Conservation (phyloP, 2,797 vertebrate species). For the Cirrhinus molitorella region DNA sequence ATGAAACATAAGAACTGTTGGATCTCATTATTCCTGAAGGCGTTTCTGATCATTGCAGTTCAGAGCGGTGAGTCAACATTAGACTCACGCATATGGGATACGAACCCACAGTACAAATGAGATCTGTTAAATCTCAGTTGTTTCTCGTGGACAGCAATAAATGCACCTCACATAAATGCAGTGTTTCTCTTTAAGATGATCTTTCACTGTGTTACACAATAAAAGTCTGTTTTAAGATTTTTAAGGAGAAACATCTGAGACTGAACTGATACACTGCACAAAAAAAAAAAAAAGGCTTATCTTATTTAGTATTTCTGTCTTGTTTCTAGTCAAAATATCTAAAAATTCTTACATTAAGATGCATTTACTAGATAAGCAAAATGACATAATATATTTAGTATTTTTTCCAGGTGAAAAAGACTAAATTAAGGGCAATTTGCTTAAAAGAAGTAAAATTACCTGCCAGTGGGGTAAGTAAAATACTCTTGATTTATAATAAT, state of each 20-base stretch:
- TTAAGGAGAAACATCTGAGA: not conserved
- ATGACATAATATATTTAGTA: too few relatives aligned
- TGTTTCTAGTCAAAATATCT: too few relatives aligned
- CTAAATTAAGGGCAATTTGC: too few relatives aligned
- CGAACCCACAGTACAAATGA: not conserved
- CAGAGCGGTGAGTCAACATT: constrained; percentile 44
- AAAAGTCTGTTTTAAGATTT: not conserved
- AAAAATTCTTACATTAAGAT: too few relatives aligned
- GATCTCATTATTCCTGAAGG: constrained; percentile 43
- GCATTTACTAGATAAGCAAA: too few relatives aligned
- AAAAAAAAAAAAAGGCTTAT: too few relatives aligned
- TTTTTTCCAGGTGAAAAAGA: too few relatives aligned
- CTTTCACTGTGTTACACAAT: too few relatives aligned
- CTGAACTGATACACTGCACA: not conserved
- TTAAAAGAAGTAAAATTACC: too few relatives aligned
- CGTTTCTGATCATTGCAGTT: constrained; percentile 35
- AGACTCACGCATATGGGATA: constrained; percentile 17
- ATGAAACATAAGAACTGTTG: constrained; percentile 44
- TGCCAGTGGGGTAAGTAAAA: too few relatives aligned
- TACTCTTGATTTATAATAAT: too few relatives aligned
- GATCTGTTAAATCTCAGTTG: not conserved
- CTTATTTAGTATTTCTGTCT: too few relatives aligned
- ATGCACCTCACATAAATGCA: not conserved
- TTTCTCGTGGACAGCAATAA: not conserved
- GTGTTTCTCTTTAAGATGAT: not conserved